Percentiles rank a stretch among this genome's conserved stretches.
Conservation (phyloP, 2,888 invertebrate species). For the Congeria kusceri region DNA sequence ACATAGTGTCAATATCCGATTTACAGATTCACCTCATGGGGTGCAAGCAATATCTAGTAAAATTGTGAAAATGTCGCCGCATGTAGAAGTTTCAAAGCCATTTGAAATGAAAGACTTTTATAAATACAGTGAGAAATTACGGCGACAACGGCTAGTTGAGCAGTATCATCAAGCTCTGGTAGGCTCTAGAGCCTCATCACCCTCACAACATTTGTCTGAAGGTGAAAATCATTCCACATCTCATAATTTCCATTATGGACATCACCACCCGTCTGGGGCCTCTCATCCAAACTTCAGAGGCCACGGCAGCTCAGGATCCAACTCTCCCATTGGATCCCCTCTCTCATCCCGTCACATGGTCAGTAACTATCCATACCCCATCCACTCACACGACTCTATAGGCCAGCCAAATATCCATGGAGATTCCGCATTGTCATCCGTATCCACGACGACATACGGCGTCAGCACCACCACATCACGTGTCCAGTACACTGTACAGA, state of each 20-base stretch:
- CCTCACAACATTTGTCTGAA: slow-evolving; percentile 78
- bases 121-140: slow-evolving; percentile 97
- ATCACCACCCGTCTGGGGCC: slow-evolving; percentile 15
- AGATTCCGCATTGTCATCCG: slow-evolving; percentile 38
- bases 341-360: slow-evolving; percentile 60
- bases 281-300: slow-evolving; percentile 32
- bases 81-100: slow-evolving; percentile 94
- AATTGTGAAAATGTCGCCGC: slow-evolving; percentile 78
- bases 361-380: slow-evolving; percentile 44
- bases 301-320: slow-evolving; percentile 35
- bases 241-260: slow-evolving; percentile 13
- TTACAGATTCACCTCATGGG: slow-evolving; percentile 62
- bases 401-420: slow-evolving; percentile 38
- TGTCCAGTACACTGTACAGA: slow-evolving; percentile 75
- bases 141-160: slow-evolving; percentile 87
- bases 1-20: slow-evolving; percentile 56
- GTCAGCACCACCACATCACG: slow-evolving; percentile 61
- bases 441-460: slow-evolving; percentile 31
- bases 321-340: slow-evolving; percentile 58
- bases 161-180: slow-evolving; percentile 80
- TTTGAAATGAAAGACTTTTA: slow-evolving; percentile 99
- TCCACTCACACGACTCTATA: slow-evolving; percentile 24
- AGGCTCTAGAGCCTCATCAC: slow-evolving; percentile 71
- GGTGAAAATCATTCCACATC: slow-evolving; percentile 70
- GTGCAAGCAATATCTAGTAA: slow-evolving; percentile 68